These are phyloP conservation scores for Pachyseris speciosa DNA, from an alignment of 64 coral and sea anemone species.

Conservation along the genomic window DNA sequence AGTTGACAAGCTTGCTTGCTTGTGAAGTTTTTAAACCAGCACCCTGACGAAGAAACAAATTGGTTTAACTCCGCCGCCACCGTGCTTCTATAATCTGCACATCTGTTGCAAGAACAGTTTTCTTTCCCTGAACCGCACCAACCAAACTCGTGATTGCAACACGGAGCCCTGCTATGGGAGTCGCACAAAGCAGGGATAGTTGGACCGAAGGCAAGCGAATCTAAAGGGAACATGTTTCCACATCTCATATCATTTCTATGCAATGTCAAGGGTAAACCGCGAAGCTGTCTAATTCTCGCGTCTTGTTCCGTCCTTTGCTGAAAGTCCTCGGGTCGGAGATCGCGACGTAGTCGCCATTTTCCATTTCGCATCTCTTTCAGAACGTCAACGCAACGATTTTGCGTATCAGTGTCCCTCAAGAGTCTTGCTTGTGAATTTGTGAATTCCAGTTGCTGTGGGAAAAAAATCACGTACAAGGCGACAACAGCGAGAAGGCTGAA, in stretches of 20 bases:
- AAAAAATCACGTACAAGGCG: not conserved
- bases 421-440: not conserved
- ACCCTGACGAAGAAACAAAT: slow-evolving; percentile 11
- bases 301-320: slow-evolving; percentile 6
- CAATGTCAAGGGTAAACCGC: slow-evolving; percentile 24
- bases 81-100: slow-evolving; percentile 9
- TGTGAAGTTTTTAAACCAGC: slow-evolving; percentile 19
- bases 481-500: not conserved
- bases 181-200: slow-evolving; percentile 36
- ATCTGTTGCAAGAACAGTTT: not conserved
- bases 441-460: not conserved
- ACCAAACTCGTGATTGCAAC: not conserved
- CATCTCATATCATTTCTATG: slow-evolving; percentile 48
- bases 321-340: not conserved
- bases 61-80: not conserved
- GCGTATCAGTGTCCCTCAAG: not conserved
- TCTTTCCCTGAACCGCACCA: not conserved
- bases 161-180: not conserved
- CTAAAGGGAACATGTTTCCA: slow-evolving; percentile 47
- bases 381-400: not conserved
- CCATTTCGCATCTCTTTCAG: not conserved
- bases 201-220: slow-evolving; percentile 41
- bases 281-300: slow-evolving; percentile 45
- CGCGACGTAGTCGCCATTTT: not conserved
- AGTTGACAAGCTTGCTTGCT: slow-evolving; percentile 49